A percentile compares a stretch with the other conserved stretches of the same genome.
These are phyloP conservation scores for Aplysia californica DNA, from an alignment of 1,140 invertebrate genomes.

Conservation along the genomic window DNA sequence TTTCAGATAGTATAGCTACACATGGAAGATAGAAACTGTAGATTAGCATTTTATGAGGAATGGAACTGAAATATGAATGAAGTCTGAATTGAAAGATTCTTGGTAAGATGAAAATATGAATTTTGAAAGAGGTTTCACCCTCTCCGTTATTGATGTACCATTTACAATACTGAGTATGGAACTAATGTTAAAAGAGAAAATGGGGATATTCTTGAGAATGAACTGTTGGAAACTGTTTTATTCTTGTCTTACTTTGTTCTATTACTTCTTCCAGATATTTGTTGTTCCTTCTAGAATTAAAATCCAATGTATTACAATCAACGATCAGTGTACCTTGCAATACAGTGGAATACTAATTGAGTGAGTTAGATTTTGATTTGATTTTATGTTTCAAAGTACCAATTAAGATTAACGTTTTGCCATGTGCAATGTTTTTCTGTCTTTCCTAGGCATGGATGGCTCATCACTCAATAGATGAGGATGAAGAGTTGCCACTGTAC, in stretches of 20 bases:
- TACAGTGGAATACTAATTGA: background rate
- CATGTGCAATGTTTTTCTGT: background rate
- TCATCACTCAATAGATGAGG: slow-evolving; percentile 41
- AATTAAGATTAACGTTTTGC: background rate
- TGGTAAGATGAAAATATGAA: too few species aligned
- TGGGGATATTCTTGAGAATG: too few species aligned
- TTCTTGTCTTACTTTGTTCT: background rate
- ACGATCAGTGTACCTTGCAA: background rate
- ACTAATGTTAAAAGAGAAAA: too few species aligned
- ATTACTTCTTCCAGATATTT: background rate
- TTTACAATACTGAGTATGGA: too few species aligned
- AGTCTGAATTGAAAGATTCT: too few species aligned
- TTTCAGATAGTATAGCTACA: too few species aligned
- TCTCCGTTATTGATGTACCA: too few species aligned
- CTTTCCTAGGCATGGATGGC: slow-evolving; percentile 54
- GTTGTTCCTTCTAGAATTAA: background rate
- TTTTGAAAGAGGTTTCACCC: too few species aligned
- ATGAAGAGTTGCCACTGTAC: slow-evolving; percentile 48
- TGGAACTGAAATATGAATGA: too few species aligned
- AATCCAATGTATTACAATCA: background rate
- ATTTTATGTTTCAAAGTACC: background rate
- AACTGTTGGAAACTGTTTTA: too few species aligned
- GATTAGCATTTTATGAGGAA: too few species aligned
- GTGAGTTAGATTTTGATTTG: background rate
- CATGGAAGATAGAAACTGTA: too few species aligned